phyloP scores from a whole-genome alignment of 2,113 vertebrate genomes.

The Erpornis zantholeuca region DNA sequence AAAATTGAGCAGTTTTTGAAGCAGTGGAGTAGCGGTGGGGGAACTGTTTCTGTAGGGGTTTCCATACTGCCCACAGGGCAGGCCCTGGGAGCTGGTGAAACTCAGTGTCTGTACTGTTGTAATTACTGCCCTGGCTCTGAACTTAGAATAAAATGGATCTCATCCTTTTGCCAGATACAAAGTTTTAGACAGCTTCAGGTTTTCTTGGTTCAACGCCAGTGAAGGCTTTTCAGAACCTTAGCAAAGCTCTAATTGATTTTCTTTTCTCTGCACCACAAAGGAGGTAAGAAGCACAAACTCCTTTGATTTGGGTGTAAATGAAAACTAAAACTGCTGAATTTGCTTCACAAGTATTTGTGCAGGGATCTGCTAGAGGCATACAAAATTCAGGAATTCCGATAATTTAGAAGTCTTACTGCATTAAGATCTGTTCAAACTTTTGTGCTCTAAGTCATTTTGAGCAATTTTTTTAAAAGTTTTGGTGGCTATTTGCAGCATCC shows the following conservation, averaged over 20 bases:
- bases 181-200: not conserved
- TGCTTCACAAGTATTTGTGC: not conserved
- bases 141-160: not conserved
- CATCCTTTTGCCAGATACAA: not conserved
- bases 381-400: not conserved
- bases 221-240: not conserved
- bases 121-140: not conserved
- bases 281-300: not conserved
- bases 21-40: not conserved
- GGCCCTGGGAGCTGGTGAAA: not conserved
- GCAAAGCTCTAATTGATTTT: constrained; percentile 3
- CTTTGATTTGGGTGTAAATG: not conserved
- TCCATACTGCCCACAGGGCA: not conserved
- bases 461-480: not conserved
- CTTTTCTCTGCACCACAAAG: not conserved
- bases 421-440: not conserved
- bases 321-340: not conserved
- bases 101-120: not conserved
- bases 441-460: not conserved
- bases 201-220: not conserved
- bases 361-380: not conserved
- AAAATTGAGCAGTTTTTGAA: not conserved
- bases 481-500: not conserved
- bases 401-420: not conserved
- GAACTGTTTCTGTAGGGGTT: not conserved